Conservation (phyloP, 2,113 vertebrate species). For the Eudyptes chrysolophus region DNA sequence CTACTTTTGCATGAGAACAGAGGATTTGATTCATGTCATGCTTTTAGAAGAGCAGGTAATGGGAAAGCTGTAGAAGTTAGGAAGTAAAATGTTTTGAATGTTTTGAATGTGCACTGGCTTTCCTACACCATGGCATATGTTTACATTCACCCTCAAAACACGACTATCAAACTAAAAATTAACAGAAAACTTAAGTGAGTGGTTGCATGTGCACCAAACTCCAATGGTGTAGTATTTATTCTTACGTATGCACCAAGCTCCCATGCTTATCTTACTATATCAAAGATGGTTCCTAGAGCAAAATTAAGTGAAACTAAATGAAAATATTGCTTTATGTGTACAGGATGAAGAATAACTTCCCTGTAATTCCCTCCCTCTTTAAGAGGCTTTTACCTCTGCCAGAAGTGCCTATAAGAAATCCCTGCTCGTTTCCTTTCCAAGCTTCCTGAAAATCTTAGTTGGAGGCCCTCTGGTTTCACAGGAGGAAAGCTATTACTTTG, state of each 20-base stretch:
- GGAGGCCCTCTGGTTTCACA: not conserved
- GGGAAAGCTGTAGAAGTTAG: not conserved
- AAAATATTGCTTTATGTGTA: not conserved
- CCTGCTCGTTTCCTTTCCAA: not conserved
- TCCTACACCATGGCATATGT: not conserved
- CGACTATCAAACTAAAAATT: not conserved
- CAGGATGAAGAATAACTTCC: not conserved
- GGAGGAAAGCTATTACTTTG: not conserved
- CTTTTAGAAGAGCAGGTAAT: not conserved
- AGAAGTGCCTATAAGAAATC: not conserved
- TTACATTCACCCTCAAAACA: not conserved
- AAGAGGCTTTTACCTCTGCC: not conserved
- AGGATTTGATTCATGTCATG: not conserved
- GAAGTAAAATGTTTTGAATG: not conserved
- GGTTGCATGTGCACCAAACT: not conserved
- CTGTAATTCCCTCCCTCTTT: not conserved
- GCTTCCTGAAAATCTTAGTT: not conserved
- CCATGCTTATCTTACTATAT: not conserved
- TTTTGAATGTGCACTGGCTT: not conserved
- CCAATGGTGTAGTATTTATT: not conserved
- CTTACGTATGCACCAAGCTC: not conserved
- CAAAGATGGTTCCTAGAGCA: not conserved
- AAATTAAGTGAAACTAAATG: not conserved
- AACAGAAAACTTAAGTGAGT: not conserved
- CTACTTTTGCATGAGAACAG: not conserved